A percentile compares a stretch with the other conserved stretches of the same genome.
Evolutionary conservation across 2,888 invertebrate species (phyloP).

Genomic region (Muschampia plurimacula): DNA sequence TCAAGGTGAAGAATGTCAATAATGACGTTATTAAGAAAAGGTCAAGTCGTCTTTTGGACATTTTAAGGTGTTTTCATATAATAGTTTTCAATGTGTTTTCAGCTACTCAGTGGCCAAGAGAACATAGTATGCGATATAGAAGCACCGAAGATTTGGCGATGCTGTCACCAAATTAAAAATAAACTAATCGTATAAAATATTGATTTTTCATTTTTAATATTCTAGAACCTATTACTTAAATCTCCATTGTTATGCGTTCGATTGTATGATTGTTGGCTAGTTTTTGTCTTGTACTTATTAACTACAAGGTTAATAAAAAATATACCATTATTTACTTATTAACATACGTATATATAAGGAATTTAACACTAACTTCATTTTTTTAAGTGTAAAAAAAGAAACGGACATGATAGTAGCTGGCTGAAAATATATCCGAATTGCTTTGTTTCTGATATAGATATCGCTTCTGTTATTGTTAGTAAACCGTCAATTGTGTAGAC

Average conservation of each 20-base stretch:
- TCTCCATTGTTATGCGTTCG: background rate
- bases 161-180: slow-evolving; percentile 55
- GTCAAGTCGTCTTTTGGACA: too few species aligned
- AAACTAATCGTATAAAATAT: background rate
- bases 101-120: slow-evolving; percentile 84
- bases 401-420: background rate
- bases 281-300: background rate
- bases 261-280: background rate
- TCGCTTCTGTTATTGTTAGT: slow-evolving; percentile 37
- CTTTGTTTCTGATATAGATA: slow-evolving; percentile 28
- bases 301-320: background rate
- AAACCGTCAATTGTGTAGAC: slow-evolving; percentile 77
- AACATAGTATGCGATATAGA: slow-evolving; percentile 78
- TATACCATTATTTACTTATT: background rate
- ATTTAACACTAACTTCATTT: background rate
- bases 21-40: too few species aligned
- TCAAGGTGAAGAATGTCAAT: too few species aligned
- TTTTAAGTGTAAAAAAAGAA: background rate
- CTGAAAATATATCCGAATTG: slow-evolving; percentile 13
- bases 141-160: slow-evolving; percentile 76
- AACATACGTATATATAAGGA: background rate
- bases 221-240: background rate
- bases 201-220: background rate
- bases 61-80: too few species aligned
- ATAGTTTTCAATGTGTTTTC: slow-evolving; percentile 46